Percentiles rank a stretch among this genome's conserved stretches.
Conservation (phyloP, 2,888 invertebrate species). For the Tigriopus californicus region DNA sequence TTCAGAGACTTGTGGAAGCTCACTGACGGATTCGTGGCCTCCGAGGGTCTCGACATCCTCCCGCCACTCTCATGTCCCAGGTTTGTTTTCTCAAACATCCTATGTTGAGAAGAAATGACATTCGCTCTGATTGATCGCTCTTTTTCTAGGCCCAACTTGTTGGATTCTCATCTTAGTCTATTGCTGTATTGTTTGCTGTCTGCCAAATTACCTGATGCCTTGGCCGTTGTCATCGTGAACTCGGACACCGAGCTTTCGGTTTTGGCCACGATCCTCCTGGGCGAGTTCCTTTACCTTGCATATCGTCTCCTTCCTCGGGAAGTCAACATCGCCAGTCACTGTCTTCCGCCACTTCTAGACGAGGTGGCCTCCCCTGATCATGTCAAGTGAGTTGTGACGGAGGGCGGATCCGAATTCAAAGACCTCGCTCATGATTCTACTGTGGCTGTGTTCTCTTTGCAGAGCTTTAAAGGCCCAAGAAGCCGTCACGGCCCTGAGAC, state of each 20-base stretch:
- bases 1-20: conserved; percentile 63
- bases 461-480: conserved; percentile 51
- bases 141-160: conserved; percentile 56
- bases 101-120: no score
- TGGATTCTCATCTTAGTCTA: conserved; percentile 73
- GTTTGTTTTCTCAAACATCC: conserved; percentile 21
- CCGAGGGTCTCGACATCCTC: conserved; percentile 66
- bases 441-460: no score
- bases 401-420: no score
- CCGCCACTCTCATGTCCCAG: conserved; percentile 58
- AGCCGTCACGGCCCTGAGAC: conserved; percentile 53
- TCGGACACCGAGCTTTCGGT: conserved; percentile 77
- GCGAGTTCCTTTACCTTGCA: conserved; percentile 26
- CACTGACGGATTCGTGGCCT: conserved; percentile 82
- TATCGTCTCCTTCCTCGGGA: conserved; percentile 7
- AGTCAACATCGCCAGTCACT: conserved; percentile 51
- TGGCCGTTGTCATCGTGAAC: conserved; percentile 75
- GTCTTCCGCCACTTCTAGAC: conserved; percentile 58
- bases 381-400: background rate
- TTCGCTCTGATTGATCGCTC: no score
- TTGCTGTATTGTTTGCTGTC: conserved; percentile 72
- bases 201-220: conserved; percentile 62
- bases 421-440: conserved; percentile 21
- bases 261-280: conserved; percentile 70
- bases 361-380: conserved; percentile 41